A percentile compares a stretch with the other conserved stretches of the same genome.
Evolutionary conservation across 2,113 vertebrate genomes (phyloP).

Genomic region (Casuarius casuarius): DNA sequence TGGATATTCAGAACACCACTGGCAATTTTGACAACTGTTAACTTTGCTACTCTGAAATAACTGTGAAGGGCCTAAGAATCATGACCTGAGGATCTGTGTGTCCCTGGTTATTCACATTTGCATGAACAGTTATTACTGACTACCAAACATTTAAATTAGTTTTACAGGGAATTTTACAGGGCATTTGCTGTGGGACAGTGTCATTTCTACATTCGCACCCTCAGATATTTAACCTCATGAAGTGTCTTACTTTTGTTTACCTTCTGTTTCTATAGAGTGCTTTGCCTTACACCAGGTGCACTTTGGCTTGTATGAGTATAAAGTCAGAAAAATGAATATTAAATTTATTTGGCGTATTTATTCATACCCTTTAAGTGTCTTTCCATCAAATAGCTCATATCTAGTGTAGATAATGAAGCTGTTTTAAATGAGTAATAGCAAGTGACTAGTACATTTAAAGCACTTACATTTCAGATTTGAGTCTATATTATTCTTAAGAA

Average conservation of each 20-base stretch:
- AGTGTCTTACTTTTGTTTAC: not conserved
- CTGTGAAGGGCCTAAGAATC: not conserved
- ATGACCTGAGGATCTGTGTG: not conserved
- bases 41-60: not conserved
- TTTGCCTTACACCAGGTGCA: not conserved
- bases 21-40: not conserved
- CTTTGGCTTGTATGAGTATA: not conserved
- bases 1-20: not conserved
- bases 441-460: not conserved
- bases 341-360: not conserved
- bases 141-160: not conserved
- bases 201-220: not conserved
- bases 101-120: not conserved
- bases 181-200: not conserved
- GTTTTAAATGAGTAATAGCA: not conserved
- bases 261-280: not conserved
- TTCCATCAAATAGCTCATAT: not conserved
- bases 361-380: not conserved
- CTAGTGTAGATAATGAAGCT: not conserved
- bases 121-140: not conserved
- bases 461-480: not conserved
- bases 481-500: not conserved
- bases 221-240: not conserved
- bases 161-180: not conserved
- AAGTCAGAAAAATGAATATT: not conserved